Percentiles rank a stretch among this genome's conserved stretches.
Evolutionary conservation across 2,113 vertebrate species (phyloP).

Genomic region (Sitta europaea): DNA sequence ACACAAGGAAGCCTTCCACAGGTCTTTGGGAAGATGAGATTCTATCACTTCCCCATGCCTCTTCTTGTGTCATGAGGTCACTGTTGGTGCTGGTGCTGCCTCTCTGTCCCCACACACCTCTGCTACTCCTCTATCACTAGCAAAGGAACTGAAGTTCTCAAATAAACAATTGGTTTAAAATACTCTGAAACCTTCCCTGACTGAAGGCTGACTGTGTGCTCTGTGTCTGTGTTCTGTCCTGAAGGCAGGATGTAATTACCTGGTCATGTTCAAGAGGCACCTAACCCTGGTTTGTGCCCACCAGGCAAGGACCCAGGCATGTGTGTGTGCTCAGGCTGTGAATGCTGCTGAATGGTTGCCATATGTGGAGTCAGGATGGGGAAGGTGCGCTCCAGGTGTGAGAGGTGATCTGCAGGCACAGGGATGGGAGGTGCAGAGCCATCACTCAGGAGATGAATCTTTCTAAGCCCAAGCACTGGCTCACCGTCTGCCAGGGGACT

Average conservation of each 20-base stretch:
- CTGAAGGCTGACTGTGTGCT: background rate
- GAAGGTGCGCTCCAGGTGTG: rapidly evolving
- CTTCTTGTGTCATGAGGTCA: background rate
- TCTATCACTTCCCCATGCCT: rapidly evolving
- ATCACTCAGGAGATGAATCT: rapidly evolving
- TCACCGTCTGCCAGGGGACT: rapidly evolving
- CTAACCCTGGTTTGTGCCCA: rapidly evolving
- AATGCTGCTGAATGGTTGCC: rapidly evolving
- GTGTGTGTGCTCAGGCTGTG: rapidly evolving
- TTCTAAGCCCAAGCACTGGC: background rate
- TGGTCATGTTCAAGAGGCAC: background rate
- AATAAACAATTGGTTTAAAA: background rate
- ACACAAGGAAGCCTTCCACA: background rate
- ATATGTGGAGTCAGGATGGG: rapidly evolving
- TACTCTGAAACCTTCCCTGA: background rate
- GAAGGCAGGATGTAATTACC: background rate
- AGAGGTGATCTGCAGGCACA: background rate
- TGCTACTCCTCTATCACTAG: background rate
- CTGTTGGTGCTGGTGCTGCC: background rate
- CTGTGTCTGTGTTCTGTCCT: background rate
- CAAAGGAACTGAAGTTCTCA: background rate
- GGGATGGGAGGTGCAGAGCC: background rate
- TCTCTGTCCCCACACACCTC: background rate
- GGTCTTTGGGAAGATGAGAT: background rate
- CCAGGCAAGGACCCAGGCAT: rapidly evolving